These are phyloP conservation scores for Eupithecia subumbrata DNA, from an alignment of 2,888 invertebrate genomes.

Conservation along the genomic window DNA sequence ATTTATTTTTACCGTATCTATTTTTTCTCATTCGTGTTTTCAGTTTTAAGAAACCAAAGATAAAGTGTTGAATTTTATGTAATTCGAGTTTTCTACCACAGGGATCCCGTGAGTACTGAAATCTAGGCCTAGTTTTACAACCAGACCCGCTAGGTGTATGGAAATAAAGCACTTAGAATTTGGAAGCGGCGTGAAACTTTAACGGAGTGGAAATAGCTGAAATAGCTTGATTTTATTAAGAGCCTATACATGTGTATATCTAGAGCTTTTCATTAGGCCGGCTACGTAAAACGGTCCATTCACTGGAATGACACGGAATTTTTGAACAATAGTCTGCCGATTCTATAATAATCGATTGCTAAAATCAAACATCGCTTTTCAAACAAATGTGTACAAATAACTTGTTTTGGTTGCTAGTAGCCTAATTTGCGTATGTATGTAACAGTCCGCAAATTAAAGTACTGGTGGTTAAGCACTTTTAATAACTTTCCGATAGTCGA, in stretches of 20 bases:
- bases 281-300: conserved; percentile 42
- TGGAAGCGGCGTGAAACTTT: background rate
- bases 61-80: too few relatives aligned
- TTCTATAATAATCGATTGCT: conserved; percentile 37
- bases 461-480: background rate
- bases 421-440: background rate
- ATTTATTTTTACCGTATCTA: too few relatives aligned
- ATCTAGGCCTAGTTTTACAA: too few relatives aligned
- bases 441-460: background rate
- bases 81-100: too few relatives aligned
- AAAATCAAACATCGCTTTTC: conserved; percentile 22
- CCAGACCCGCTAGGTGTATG: too few relatives aligned
- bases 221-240: background rate
- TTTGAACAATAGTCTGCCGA: conserved; percentile 37
- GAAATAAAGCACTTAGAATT: background rate
- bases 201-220: background rate
- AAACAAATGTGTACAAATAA: background rate
- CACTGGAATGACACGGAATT: conserved; percentile 45
- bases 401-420: background rate
- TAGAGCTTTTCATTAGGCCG: conserved; percentile 37
- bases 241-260: background rate
- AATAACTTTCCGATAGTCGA: too few relatives aligned
- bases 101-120: too few relatives aligned
- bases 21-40: too few relatives aligned
- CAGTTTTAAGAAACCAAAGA: too few relatives aligned